Evolutionary conservation across 1,140 invertebrate species (phyloP).

Genomic region (Aradophagus sp.): DNA sequence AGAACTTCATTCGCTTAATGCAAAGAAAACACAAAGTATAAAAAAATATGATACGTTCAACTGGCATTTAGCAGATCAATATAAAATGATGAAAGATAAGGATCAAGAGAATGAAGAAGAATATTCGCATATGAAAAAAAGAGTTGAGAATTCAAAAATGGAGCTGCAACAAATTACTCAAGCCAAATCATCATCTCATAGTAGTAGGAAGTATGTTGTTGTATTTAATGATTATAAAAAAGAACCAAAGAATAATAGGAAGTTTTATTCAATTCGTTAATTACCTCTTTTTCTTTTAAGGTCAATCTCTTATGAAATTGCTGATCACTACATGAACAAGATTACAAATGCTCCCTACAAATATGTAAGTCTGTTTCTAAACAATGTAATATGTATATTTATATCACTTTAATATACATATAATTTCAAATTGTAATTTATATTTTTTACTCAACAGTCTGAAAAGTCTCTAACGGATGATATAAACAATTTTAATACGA

Average conservation of each 20-base stretch:
- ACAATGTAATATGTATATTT: not conserved
- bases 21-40: not conserved
- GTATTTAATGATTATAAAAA: not conserved
- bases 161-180: no score
- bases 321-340: not conserved
- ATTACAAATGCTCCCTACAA: not conserved
- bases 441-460: no score
- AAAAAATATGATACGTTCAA: slow-evolving; percentile 11
- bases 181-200: slow-evolving; percentile 2
- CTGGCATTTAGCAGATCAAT: slow-evolving; percentile 7
- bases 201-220: slow-evolving; percentile 1
- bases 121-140: not conserved
- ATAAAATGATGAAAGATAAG: not conserved
- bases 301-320: not conserved
- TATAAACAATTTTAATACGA: not conserved
- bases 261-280: not conserved
- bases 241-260: not conserved
- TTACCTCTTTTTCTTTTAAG: not conserved
- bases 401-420: not conserved
- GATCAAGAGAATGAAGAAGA: not conserved
- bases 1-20: not conserved
- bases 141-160: no score
- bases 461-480: not conserved
- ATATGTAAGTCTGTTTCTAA: slow-evolving; percentile 1
- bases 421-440: not conserved